Evolutionary conservation across 1,140 invertebrate genomes (phyloP).

Genomic region (Scaptomyza hsui): DNA sequence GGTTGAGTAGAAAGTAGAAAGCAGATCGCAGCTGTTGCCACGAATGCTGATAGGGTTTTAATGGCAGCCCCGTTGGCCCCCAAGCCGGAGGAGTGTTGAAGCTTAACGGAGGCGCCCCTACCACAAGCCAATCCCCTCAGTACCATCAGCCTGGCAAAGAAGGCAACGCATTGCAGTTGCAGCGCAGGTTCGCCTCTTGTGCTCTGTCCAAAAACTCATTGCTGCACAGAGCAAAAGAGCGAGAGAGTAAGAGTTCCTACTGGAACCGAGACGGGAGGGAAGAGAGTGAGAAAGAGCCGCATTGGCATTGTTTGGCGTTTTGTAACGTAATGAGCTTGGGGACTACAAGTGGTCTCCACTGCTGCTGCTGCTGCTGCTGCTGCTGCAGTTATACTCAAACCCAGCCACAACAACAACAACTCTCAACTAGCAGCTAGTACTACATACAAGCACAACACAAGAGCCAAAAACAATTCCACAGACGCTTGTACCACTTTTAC

Average conservation of each 20-base stretch:
- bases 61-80: constrained; percentile 63
- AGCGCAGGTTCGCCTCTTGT: constrained; percentile 70
- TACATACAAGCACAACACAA: constrained; percentile 34
- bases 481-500: constrained; percentile 81
- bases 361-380: constrained; percentile 43
- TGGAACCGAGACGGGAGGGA: neutral
- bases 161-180: constrained; percentile 63
- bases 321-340: constrained; percentile 82
- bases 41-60: constrained; percentile 76
- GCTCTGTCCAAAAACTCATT: constrained; percentile 73
- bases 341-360: constrained; percentile 71
- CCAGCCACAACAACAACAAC: constrained; percentile 37
- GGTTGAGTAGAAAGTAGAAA: neutral
- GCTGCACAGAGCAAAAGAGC: constrained; percentile 36
- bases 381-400: constrained; percentile 55
- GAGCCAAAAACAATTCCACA: constrained; percentile 66
- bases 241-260: constrained; percentile 4
- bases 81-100: constrained; percentile 28
- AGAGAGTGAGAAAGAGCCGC: constrained; percentile 27
- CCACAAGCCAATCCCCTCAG: neutral
- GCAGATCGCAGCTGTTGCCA: constrained; percentile 72
- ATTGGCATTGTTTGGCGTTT: constrained; percentile 81
- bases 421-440: constrained; percentile 20
- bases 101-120: constrained; percentile 17
- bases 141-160: constrained; percentile 1